Base-by-base conservation (phyloP, 2,888 invertebrate genomes). In the Dynastes maya region DNA sequence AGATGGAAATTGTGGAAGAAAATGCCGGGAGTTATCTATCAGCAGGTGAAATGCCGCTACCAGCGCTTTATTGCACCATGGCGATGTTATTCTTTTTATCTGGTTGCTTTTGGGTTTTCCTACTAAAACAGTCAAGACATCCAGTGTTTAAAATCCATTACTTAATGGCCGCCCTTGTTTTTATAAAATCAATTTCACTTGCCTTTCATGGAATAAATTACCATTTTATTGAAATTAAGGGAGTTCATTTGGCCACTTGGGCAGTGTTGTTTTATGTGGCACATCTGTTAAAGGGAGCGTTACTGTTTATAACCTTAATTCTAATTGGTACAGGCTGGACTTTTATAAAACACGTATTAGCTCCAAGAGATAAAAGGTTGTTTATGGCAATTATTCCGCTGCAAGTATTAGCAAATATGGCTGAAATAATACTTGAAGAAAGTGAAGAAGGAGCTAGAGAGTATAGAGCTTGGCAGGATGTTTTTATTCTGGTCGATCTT, bases 261-360 rank as follows among this genome's bases (percentile, higher is more conserved):
- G 99, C 99, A 0, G 96, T 99, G 83, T 90, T 99, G 1, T 99
- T 95, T 88, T 99, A 99, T 86, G 95, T 99, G 75, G 97, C 98
- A n/a, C 99, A 99, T 91, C 91, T 99, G 64, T 80, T 89, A 22
- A 89, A 89, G 84, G 89, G 88, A 11, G 96, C 97, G 0, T 94
- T 99, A 64, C 90, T 99, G 72, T 99, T 99, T 87, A 97, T 98
- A 79, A 98, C 98, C 0, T 95, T 99, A 82, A 95, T 99, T 11
- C 91, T 99, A 11, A 97, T 99, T 83, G 99, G 99, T 67, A 98
- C 99, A 5, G 99, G 99, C 0, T 99, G 98, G 97, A 98, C 98
- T 55, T 99, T 99, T 87, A 97, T 99, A 84, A 99, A 99, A 87
- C 97, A 98, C 88, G 97, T 99, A 82, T 90, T 99, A 32, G 96